Percentiles rank a stretch among this genome's conserved stretches.
Evolutionary conservation across 2,113 vertebrate genomes (phyloP).

Genomic region (Tyto alba): DNA sequence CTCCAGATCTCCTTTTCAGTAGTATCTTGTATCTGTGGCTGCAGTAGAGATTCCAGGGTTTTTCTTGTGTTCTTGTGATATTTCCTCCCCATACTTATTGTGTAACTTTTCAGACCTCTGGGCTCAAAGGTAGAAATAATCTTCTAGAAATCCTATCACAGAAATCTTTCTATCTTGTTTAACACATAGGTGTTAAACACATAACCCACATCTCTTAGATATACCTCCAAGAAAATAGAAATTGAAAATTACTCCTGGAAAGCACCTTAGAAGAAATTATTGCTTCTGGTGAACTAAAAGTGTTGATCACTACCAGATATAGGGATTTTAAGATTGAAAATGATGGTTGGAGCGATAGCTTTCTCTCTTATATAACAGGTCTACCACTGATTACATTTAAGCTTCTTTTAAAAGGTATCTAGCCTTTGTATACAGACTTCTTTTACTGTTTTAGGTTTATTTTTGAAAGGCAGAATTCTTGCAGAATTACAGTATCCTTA

Average conservation of each 20-base stretch:
- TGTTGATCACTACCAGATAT: background rate
- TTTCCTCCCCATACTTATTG: background rate
- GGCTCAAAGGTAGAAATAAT: background rate
- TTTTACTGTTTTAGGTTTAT: background rate
- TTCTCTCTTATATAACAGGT: background rate
- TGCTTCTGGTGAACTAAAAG: background rate
- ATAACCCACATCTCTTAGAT: background rate
- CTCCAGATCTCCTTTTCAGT: background rate
- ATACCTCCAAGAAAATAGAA: background rate
- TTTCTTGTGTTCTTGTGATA: background rate
- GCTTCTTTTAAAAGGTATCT: background rate
- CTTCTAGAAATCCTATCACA: background rate
- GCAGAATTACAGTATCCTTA: background rate
- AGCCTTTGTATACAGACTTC: background rate
- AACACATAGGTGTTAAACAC: background rate
- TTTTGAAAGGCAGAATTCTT: background rate
- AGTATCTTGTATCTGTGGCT: background rate
- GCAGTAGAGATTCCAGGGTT: background rate
- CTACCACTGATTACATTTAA: background rate
- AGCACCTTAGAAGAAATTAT: background rate
- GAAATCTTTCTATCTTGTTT: background rate
- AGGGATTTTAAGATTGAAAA: background rate
- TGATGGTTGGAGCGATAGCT: background rate
- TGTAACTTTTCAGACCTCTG: background rate
- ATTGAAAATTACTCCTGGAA: background rate